Conservation (phyloP, 2,113 vertebrate genomes). For the Emydura subglobosa region DNA sequence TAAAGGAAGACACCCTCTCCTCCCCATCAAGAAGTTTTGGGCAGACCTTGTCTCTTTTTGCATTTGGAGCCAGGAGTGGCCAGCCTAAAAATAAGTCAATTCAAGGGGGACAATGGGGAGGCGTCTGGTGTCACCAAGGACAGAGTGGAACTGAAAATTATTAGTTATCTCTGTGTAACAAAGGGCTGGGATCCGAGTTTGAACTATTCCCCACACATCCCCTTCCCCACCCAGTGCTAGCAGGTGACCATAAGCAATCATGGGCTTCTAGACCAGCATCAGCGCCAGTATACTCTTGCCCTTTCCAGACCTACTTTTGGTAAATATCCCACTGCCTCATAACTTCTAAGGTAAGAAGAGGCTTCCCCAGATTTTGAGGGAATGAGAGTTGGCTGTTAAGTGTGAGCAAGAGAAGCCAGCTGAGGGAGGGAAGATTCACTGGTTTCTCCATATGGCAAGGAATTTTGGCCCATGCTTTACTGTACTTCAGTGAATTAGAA, state of each 20-base stretch:
- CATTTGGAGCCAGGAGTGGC: neutral
- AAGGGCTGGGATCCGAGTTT: neutral
- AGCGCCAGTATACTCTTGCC: neutral
- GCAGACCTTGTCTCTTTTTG: neutral
- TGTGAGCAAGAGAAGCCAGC: neutral
- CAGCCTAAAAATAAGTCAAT: neutral
- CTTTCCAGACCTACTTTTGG: neutral
- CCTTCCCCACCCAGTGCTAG: accelerated
- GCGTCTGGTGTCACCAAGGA: neutral
- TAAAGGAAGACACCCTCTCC: neutral
- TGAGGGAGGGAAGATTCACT: neutral
- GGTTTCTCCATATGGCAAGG: neutral
- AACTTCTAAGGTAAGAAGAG: neutral
- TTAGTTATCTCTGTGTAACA: neutral
- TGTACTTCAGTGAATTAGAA: neutral
- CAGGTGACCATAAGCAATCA: neutral
- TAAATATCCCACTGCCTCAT: neutral
- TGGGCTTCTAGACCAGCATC: neutral
- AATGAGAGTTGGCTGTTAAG: neutral
- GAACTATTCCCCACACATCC: neutral
- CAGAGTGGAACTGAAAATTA: neutral
- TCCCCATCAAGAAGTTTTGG: neutral
- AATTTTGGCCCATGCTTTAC: accelerated
- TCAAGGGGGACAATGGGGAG: constrained; percentile 13
- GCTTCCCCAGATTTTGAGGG: neutral